A percentile compares a stretch with the other conserved stretches of the same genome.
Conservation (phyloP, 1,140 invertebrate genomes). For the Dysdera silvatica region DNA sequence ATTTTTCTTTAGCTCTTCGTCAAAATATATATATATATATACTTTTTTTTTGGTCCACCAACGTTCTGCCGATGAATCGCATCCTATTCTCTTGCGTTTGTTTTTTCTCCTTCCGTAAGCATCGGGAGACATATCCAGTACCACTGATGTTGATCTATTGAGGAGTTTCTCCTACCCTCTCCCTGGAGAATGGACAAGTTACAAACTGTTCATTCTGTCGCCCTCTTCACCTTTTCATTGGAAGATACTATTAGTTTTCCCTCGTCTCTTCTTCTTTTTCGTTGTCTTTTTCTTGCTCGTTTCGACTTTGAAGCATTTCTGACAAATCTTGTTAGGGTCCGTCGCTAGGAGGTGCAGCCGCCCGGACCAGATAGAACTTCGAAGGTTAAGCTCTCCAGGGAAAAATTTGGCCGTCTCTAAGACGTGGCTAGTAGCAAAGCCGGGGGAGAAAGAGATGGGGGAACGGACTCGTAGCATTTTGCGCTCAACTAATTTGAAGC, state of each 20-base stretch:
- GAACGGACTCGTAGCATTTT: constrained; percentile 29
- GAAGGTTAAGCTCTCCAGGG: constrained; percentile 18
- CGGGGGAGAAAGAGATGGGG: too few relatives aligned
- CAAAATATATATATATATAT: too few relatives aligned
- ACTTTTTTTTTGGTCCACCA: too few relatives aligned
- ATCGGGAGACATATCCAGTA: too few relatives aligned
- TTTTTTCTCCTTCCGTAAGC: too few relatives aligned
- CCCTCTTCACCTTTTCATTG: constrained; percentile 29
- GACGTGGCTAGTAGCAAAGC: too few relatives aligned
- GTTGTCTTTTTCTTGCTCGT: too few relatives aligned
- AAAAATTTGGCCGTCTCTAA: constrained; percentile 13
- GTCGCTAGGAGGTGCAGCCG: neutral
- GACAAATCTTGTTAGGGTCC: constrained; percentile 28
- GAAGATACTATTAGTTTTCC: constrained; percentile 23
- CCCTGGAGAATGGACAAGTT: constrained; percentile 26
- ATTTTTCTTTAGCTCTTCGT: too few relatives aligned
- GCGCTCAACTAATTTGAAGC: constrained; percentile 30
- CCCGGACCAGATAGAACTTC: constrained; percentile 1
- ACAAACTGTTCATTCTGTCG: constrained; percentile 22
- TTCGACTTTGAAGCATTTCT: constrained; percentile 13
- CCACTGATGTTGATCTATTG: too few relatives aligned
- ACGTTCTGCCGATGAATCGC: neutral
- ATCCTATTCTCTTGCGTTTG: neutral
- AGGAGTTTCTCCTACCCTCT: neutral
- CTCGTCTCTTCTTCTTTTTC: neutral